Percentiles rank a stretch among this genome's conserved stretches.
These are phyloP conservation scores for Caerostris darwini DNA, from an alignment of 1,140 invertebrate genomes.

Conservation along the genomic window DNA sequence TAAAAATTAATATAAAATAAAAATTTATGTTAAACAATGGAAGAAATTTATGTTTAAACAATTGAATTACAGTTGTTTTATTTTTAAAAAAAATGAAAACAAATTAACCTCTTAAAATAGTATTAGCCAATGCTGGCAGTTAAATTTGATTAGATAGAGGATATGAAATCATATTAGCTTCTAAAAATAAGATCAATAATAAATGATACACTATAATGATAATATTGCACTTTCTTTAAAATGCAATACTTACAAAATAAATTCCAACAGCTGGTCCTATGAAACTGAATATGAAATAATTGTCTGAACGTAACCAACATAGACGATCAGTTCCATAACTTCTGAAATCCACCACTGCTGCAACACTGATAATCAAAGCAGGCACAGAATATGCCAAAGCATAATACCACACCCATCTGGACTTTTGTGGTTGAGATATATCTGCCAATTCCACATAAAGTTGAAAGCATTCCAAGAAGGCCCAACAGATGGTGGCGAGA, in stretches of 20 bases:
- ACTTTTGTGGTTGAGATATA: constrained; percentile 91
- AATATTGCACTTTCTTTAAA: too few relatives aligned
- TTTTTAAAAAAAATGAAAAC: too few relatives aligned
- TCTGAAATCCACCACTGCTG: constrained; percentile 89
- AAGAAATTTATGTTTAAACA: too few relatives aligned
- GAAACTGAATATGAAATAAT: constrained; percentile 95
- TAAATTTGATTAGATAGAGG: too few relatives aligned
- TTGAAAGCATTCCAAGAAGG: constrained; percentile 90
- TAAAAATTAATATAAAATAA: too few relatives aligned
- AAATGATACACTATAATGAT: too few relatives aligned
- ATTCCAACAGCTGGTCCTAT: constrained; percentile 91
- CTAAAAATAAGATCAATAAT: too few relatives aligned
- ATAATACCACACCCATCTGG: constrained; percentile 88
- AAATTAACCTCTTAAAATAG: too few relatives aligned
- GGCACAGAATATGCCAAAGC: constrained; percentile 91
- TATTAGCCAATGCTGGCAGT: too few relatives aligned
- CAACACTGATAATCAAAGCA: constrained; percentile 88
- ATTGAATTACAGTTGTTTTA: too few relatives aligned
- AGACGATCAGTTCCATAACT: constrained; percentile 93
- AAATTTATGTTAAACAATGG: too few relatives aligned
- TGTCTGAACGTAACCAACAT: constrained; percentile 94
- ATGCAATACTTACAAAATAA: constrained; percentile 72
- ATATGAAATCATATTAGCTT: too few relatives aligned
- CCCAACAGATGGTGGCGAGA: constrained; percentile 97
- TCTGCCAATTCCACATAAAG: constrained; percentile 97